Base-by-base conservation (phyloP, 1,140 invertebrate species). In the Anastrepha ludens region DNA sequence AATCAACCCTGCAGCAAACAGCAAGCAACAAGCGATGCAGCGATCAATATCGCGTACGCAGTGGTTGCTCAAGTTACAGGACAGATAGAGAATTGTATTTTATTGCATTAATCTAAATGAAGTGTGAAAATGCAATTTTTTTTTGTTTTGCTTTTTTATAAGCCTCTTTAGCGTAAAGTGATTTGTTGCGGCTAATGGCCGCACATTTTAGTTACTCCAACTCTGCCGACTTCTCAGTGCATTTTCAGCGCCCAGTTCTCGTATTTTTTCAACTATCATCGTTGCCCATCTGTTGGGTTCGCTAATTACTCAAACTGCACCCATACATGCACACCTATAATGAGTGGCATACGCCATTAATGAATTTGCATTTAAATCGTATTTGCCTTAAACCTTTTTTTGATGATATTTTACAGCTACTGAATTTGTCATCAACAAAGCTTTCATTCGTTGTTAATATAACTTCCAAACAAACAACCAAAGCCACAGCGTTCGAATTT, bases 341-440 rank as follows among this genome's bases (percentile, higher is more conserved):
- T 65, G 2, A 65, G 64, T 29, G 20, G n/a, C 64, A 65, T 44
- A 13, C 13, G 15, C 13, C 67, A 3, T 44, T 70, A 74, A 47
- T 44, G 41, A 74, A 67, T 67, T 74, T 17, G 47, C 74, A 50
- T 55, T 81, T 20, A 3, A 6, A 39, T 39, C 64, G 29, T 67
- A 67, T 39, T 67, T 47, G 9, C n/a, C 5, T 74, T 50, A 13
- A 9, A 11, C 29, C 67, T 47, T 17, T 74, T 81, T 29, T 2
- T 0, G n/a, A 20, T 20, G 15, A 29, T 50, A 55, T 50, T 55
- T 81, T 81, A 81, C n/a, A 7, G 17, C 4, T 47, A 81, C 5
- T 20, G 3, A n/a, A 81, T 81, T 81, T 81, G 44, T 81, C 74
- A 55, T 58, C 20, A 55, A 17, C 67, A n/a, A 81, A 55, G 20